These are phyloP conservation scores for Conops quadrifasciatus DNA, from an alignment of 2,888 invertebrate species.

Conservation along the genomic window DNA sequence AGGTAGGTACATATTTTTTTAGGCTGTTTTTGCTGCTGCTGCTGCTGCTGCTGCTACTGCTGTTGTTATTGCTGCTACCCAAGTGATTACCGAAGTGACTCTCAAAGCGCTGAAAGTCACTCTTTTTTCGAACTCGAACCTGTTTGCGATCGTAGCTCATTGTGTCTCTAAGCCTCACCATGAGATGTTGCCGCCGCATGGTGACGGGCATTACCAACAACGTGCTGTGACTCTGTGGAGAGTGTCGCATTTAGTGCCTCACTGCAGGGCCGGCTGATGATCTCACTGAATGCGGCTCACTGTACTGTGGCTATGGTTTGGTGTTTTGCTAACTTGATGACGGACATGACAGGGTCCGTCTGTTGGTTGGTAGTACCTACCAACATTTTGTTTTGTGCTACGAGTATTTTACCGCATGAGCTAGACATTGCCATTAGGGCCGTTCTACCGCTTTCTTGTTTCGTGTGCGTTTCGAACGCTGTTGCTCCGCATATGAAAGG, in stretches of 20 bases:
- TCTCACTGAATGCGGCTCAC: not conserved
- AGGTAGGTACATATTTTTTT: not conserved
- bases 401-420: conserved; percentile 33
- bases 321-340: not conserved
- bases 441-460: too few species aligned
- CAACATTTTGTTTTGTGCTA: conserved; percentile 24
- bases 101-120: conserved; percentile 22
- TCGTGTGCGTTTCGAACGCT: too few species aligned
- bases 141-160: conserved; percentile 11
- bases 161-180: not conserved
- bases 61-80: not conserved
- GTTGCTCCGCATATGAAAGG: too few species aligned
- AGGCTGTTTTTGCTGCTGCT: not conserved
- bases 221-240: conserved; percentile 16
- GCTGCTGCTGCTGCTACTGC: not conserved
- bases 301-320: not conserved
- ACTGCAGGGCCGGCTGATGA: not conserved
- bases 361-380: not conserved
- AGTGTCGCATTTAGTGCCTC: conserved; percentile 36
- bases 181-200: not conserved
- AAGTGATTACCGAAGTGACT: too few species aligned
- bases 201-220: conserved; percentile 1
- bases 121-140: conserved; percentile 3
- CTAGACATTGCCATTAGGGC: not conserved
- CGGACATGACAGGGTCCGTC: not conserved